Evolutionary conservation across 2,113 vertebrate genomes (phyloP).

Genomic region (Alligator sinensis): DNA sequence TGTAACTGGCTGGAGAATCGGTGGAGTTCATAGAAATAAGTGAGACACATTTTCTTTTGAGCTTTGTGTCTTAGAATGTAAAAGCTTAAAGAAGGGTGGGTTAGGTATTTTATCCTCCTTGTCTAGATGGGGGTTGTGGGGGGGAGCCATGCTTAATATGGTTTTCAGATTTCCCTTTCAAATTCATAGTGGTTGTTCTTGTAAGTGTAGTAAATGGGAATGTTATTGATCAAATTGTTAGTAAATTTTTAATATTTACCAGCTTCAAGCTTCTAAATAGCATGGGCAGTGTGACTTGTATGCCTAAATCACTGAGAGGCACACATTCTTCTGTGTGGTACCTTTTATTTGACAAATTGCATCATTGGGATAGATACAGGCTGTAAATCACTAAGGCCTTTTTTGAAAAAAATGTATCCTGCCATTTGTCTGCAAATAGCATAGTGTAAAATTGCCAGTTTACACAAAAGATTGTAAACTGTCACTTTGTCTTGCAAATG

Average conservation of each 20-base stretch:
- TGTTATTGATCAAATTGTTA: background rate
- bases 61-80: background rate
- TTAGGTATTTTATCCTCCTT: rapidly evolving
- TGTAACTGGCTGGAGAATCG: rapidly evolving
- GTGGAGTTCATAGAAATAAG: rapidly evolving
- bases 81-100: background rate
- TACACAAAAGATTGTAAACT: background rate
- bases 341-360: rapidly evolving
- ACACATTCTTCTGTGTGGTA: background rate
- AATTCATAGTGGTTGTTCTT: background rate
- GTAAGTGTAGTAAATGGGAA: rapidly evolving
- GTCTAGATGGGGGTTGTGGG: too few species aligned
- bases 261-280: too few species aligned
- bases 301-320: background rate
- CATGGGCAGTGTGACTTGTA: too few species aligned
- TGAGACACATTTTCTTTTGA: background rate
- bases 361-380: background rate
- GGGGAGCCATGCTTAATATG: background rate
- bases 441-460: background rate
- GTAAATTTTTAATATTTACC: too few species aligned
- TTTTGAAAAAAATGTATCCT: background rate
- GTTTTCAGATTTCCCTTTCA: background rate
- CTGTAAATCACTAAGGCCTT: background rate
- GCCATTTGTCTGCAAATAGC: background rate
- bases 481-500: background rate